A percentile compares a stretch with the other conserved stretches of the same genome.
These are phyloP conservation scores for Manis pentadactyla DNA, from an alignment of 2,797 vertebrate species.

Conservation along the genomic window DNA sequence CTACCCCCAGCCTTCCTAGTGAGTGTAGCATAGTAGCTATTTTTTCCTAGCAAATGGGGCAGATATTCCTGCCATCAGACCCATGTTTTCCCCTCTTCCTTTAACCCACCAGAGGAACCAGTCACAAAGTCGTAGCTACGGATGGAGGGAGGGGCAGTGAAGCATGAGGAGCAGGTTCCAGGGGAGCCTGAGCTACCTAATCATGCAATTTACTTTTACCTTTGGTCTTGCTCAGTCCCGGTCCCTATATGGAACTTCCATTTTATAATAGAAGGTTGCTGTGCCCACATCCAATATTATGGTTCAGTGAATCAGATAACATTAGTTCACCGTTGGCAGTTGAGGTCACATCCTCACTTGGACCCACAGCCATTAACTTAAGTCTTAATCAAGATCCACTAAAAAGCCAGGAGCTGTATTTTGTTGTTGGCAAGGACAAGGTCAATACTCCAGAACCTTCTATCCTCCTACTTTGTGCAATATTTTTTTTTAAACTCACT, in stretches of 20 bases:
- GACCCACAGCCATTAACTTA: not conserved
- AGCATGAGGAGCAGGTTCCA: not conserved
- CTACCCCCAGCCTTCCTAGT: too few species aligned
- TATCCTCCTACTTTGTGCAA: not conserved
- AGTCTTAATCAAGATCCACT: not conserved
- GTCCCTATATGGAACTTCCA: not conserved
- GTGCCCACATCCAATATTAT: conserved; percentile 22
- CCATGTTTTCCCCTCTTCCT: not conserved
- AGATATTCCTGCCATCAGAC: not conserved
- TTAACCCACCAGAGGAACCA: not conserved
- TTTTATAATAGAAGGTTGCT: not conserved
- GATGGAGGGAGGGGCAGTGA: not conserved
- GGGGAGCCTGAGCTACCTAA: not conserved
- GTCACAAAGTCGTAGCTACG: not conserved
- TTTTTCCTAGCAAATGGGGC: not conserved
- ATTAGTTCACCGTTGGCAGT: not conserved
- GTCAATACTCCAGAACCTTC: not conserved
- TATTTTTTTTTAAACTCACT: not conserved
- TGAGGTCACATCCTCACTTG: not conserved
- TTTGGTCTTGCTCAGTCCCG: not conserved
- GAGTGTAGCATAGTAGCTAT: not conserved
- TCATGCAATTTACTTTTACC: not conserved
- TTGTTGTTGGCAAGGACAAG: not conserved
- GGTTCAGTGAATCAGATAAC: not conserved
- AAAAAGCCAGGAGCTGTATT: not conserved